Evolutionary conservation across 2,113 vertebrate species (phyloP).

Genomic region (Calyptommatus sinebrachiatus): DNA sequence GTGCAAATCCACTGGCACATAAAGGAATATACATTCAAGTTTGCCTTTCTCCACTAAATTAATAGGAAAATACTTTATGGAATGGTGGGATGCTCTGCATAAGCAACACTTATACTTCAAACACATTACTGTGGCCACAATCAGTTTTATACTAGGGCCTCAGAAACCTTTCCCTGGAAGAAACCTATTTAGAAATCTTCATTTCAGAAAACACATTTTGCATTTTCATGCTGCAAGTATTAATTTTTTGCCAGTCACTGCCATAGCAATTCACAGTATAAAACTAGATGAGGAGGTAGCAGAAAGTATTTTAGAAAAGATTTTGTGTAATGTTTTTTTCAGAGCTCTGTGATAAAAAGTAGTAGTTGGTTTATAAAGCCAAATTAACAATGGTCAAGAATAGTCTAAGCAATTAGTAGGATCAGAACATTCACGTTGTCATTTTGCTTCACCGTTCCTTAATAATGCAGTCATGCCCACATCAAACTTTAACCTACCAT

Average conservation of each 20-base stretch:
- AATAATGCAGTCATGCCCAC: too few species aligned
- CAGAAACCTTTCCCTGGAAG: neutral
- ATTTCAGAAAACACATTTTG: neutral
- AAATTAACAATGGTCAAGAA: too few species aligned
- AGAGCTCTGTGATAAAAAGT: neutral
- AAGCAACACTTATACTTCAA: neutral
- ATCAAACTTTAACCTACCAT: too few species aligned
- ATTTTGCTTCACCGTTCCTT: too few species aligned
- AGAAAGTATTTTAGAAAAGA: neutral
- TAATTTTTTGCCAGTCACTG: neutral
- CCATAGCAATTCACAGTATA: neutral
- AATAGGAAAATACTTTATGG: neutral
- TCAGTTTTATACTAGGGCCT: too few species aligned
- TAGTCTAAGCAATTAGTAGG: too few species aligned
- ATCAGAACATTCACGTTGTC: too few species aligned
- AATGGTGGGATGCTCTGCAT: neutral
- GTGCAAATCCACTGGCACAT: neutral
- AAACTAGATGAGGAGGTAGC: neutral
- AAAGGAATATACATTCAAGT: neutral
- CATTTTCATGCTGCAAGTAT: neutral
- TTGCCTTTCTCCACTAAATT: neutral
- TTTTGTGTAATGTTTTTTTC: neutral
- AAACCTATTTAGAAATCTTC: neutral
- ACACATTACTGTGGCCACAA: too few species aligned
- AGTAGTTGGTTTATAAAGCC: too few species aligned